phyloP scores from a whole-genome alignment of 2,113 vertebrate species.

The Apus apus region DNA sequence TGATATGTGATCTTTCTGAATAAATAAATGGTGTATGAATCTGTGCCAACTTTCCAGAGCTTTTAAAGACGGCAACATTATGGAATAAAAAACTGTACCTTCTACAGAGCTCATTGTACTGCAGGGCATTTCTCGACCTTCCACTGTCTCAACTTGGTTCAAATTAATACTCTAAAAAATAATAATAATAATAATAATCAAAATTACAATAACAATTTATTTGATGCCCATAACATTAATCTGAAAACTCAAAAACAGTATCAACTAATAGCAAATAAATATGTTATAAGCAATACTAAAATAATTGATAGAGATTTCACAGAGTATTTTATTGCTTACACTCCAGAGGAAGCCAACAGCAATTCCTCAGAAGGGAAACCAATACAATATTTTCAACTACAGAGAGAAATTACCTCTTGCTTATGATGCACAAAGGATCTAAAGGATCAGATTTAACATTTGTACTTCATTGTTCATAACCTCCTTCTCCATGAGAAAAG shows the following conservation, averaged over 20 bases:
- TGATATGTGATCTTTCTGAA: background rate
- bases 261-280: background rate
- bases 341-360: background rate
- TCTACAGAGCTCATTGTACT: slow-evolving; percentile 29
- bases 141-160: slow-evolving; percentile 39
- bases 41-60: background rate
- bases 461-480: background rate
- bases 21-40: background rate
- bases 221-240: background rate
- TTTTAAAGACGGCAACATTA: background rate
- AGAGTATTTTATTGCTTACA: background rate
- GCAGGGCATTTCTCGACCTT: slow-evolving; percentile 36
- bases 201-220: background rate
- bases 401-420: background rate
- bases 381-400: background rate
- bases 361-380: background rate
- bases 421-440: background rate
- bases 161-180: slow-evolving; percentile 58
- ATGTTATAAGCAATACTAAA: background rate
- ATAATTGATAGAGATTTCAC: background rate
- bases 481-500: background rate
- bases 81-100: slow-evolving; percentile 56
- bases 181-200: no score
- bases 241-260: background rate
- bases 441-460: background rate